Evolutionary conservation across 2,113 vertebrate species (phyloP), one percentile per base, ranked within the genome.

Genomic region (Nycticryphes semicollaris): DNA sequence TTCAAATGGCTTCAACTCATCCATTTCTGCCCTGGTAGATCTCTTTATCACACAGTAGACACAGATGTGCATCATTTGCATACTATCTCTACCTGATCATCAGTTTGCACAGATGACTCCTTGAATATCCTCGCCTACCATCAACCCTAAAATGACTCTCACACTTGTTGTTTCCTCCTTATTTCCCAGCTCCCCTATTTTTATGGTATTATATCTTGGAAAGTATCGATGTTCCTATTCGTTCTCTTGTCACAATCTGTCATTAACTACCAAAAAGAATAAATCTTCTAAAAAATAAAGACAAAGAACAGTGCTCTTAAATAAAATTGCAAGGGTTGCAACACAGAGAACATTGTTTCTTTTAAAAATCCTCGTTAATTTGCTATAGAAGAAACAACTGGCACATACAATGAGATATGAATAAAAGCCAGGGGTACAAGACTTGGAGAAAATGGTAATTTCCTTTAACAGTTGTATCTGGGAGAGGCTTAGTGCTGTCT

Each of bases 281-380:
- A 62, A 70, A 69, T 37, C 4, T 62, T 39, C 66, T 12, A 0
- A 12, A 60, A 79, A 75, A 51, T 5, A 69, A 66, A 63, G 51
- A 37, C 16, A 66, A 74, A 48, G 4, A 87, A 35, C 6, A 54
- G 12, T 59, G 30, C 4, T 82, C 79, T 87, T n/a, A 43, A 87
- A 33, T 22, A 73, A 23, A 75, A 84, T 31, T 41, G 57, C 9
- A 62, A 27, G n/a, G 8, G 12, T 57, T 89, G 17, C 41, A 86
- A n/a, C 15, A 68, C 0, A 1, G 24, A 70, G 27, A 93, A 62
- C 8, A 64, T 60, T 43, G 12, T 43, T 85, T 68, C 30, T 82
- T 79, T 80, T 27, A 83, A 90, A 96, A 93, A 64, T 64, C 22
- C 31, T 68, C 2, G 22, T 74, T 89, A 17, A 27, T 78, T 91